Evolutionary conservation across 2,113 vertebrate genomes (phyloP), one percentile per base, ranked within the genome.

Genomic region (Erythrolamprus reginae): DNA sequence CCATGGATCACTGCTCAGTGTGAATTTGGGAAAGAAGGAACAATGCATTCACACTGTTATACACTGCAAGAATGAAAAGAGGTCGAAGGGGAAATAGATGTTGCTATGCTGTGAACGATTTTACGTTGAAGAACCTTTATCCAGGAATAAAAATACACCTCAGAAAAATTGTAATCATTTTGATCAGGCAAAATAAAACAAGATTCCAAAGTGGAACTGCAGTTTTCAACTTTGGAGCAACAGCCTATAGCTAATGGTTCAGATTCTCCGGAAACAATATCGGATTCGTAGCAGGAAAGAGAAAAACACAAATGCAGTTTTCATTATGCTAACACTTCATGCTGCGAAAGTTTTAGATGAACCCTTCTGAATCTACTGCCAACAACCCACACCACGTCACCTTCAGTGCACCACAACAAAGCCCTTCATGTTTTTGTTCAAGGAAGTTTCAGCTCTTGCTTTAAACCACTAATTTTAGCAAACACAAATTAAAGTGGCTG

Each of bases 261-360:
- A 82, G 53, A 65, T 38, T 10, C 15, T 58, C 61, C 47, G 86
- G 15, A 5, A 23, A 24, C 17, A 84, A 84, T 48, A 84, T 21
- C 23, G 28, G 38, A 21, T 53, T 61, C 38, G 10, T 42, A 45
- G 33, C 48, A 52, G 38, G 17, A 70, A 88, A 45, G 61, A 45
- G 55, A 47, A 28, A 55, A 23, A 89, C 87, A 85, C 77, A 84
- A 88, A 53, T 38, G 47, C 89, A 33, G 33, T 86, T 90, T 90
- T 86, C 56, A 77, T 70, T 90, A 90, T 38, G 42, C 84, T 28
- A 45, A 55, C 38, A 65, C 53, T 85, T 45, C 38, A 82, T 38
- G 38, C 23, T 8, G 21, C 84, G 50, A 0, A 53, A 50, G 7
- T 84, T 33, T 47, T 13, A 92, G 70, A 58, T 45, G 89, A 84